Evolutionary conservation across 1,140 invertebrate species (phyloP).

Genomic region (Coenobita brevimanus): DNA sequence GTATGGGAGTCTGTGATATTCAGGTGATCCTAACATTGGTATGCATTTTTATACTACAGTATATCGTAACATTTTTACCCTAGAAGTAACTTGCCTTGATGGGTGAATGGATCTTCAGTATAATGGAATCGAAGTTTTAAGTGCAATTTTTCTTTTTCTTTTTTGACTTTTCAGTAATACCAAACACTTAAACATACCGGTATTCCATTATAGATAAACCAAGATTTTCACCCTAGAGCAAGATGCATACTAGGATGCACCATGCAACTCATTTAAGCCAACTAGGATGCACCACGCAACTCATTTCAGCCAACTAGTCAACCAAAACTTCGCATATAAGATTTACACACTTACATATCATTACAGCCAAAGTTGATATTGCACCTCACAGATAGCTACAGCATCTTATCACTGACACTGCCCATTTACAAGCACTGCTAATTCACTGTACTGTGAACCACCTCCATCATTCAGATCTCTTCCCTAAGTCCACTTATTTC

Average conservation of each 20-base stretch:
- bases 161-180: background rate
- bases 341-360: too few relatives aligned
- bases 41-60: conserved; percentile 34
- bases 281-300: background rate
- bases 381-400: conserved; percentile 44
- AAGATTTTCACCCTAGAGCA: background rate
- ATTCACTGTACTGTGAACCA: conserved; percentile 61
- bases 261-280: conserved; percentile 38
- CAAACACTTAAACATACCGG: background rate
- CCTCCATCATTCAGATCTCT: conserved; percentile 25
- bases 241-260: conserved; percentile 35
- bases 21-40: conserved; percentile 5
- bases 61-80: conserved; percentile 27
- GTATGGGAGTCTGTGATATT: too few relatives aligned
- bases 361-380: too few relatives aligned
- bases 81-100: background rate
- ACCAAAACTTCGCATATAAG: too few relatives aligned
- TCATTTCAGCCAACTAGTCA: conserved; percentile 12
- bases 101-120: too few relatives aligned
- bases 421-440: conserved; percentile 33
- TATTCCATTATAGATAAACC: conserved; percentile 18
- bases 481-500: background rate
- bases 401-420: conserved; percentile 45
- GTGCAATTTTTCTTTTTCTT: background rate
- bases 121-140: conserved; percentile 1